Conservation (phyloP, 2,113 vertebrate species). For the Rhinopithecus roxellana region DNA sequence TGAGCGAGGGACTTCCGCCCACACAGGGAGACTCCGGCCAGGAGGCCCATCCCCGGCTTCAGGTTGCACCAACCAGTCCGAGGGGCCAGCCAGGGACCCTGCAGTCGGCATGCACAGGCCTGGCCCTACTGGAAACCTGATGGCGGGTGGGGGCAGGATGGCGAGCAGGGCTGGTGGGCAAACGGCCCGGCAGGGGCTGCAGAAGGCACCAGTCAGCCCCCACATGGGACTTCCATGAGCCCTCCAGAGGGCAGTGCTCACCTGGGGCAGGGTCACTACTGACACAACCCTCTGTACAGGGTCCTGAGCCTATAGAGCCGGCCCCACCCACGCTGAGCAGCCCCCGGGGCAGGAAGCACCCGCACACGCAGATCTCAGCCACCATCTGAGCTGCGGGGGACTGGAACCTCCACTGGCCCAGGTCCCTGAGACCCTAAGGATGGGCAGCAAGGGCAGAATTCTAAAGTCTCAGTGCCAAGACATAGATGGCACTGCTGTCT, state of each 20-base stretch:
- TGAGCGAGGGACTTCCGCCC: accelerated
- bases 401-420: neutral
- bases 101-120: neutral
- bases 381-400: accelerated
- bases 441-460: neutral
- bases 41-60: neutral
- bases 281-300: too few relatives aligned
- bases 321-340: neutral
- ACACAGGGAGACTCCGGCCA: accelerated
- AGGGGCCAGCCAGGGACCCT: neutral
- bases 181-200: accelerated
- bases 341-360: accelerated
- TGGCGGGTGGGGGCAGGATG: neutral
- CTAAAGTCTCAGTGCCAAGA: neutral
- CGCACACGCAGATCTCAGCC: accelerated
- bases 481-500: neutral
- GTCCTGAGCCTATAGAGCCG: neutral
- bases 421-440: neutral
- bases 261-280: too few relatives aligned
- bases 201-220: neutral
- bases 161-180: neutral
- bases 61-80: neutral
- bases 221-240: neutral
- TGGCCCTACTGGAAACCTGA: neutral
- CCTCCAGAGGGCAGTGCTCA: accelerated